phyloP scores from a whole-genome alignment of 2,113 vertebrate genomes.

The Henicopernis longicauda region DNA sequence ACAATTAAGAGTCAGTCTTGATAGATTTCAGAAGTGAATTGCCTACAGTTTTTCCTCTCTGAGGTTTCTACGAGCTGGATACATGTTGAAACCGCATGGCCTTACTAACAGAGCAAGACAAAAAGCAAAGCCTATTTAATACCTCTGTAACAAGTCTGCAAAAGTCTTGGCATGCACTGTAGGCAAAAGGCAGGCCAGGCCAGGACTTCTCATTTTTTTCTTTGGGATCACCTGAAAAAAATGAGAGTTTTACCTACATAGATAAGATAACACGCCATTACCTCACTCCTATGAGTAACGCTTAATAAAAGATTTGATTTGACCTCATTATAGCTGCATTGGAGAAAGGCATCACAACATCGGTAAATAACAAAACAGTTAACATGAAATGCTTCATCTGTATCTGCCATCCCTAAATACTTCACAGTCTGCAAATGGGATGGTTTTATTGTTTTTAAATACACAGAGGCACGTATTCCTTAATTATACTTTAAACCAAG shows the following conservation, averaged over 20 bases:
- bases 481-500: constrained; percentile 54
- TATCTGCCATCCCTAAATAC: not conserved
- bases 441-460: constrained; percentile 40
- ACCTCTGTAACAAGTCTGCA: not conserved
- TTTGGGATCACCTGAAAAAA: not conserved
- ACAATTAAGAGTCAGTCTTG: not conserved
- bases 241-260: not conserved
- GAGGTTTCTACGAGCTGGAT: not conserved
- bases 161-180: not conserved
- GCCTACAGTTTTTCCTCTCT: not conserved
- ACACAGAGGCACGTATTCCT: not conserved
- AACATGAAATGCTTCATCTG: not conserved
- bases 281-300: not conserved
- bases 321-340: not conserved
- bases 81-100: not conserved
- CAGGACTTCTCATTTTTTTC: not conserved
- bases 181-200: not conserved
- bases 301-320: not conserved
- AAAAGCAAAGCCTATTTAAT: not conserved
- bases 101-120: not conserved
- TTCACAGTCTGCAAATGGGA: not conserved
- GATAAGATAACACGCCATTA: not conserved
- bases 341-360: not conserved
- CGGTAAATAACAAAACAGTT: not conserved
- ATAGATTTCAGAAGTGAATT: not conserved